Conservation (phyloP, 2,888 invertebrate genomes). For the Limnephilus lunatus region DNA sequence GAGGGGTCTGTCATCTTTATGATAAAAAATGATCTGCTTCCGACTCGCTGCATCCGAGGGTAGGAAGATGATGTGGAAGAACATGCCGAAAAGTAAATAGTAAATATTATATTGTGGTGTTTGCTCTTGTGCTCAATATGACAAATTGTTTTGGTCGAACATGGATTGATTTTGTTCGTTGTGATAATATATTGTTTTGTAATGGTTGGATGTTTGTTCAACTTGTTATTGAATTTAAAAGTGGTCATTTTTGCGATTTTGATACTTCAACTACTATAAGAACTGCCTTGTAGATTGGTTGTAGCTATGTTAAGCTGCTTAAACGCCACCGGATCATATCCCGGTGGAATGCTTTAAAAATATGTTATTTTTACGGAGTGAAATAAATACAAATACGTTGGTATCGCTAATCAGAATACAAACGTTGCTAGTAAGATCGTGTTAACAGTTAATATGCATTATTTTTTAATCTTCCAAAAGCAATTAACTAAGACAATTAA, state of each 20-base stretch:
- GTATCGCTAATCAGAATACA: not conserved
- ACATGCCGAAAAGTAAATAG: not conserved
- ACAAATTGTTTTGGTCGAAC: not conserved
- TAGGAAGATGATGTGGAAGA: slow-evolving; percentile 4
- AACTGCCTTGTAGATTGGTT: too few species aligned
- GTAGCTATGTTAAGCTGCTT: too few species aligned
- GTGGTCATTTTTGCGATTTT: not conserved
- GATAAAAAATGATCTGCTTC: slow-evolving; percentile 64
- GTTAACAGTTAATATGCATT: too few species aligned
- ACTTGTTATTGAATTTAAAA: not conserved
- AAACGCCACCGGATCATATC: too few species aligned
- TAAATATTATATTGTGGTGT: not conserved
- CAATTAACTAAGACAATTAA: too few species aligned
- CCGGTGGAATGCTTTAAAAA: not conserved
- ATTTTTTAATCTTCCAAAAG: too few species aligned
- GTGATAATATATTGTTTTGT: not conserved
- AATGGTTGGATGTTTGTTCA: not conserved
- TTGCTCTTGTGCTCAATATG: not conserved
- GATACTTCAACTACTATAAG: not conserved
- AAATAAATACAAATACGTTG: too few species aligned
- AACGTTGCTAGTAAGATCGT: too few species aligned
- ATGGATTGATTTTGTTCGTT: not conserved
- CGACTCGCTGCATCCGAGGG: slow-evolving; percentile 43
- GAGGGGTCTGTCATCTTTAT: slow-evolving; percentile 62
- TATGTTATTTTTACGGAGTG: not conserved